phyloP scores from a whole-genome alignment of 2,888 invertebrate genomes.

The Metopia argyrocephala region DNA sequence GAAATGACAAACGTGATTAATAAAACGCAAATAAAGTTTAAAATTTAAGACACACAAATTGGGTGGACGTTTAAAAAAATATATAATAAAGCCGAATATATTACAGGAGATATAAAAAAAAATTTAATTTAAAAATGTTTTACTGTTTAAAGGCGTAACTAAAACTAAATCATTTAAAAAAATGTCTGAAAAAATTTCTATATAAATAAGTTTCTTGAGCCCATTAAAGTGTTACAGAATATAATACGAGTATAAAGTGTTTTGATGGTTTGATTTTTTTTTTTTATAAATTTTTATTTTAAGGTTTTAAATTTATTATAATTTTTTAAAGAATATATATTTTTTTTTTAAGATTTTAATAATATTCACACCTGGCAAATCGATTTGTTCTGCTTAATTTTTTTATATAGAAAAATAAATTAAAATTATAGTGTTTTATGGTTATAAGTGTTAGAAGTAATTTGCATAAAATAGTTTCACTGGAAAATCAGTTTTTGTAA shows the following conservation, averaged over 20 bases:
- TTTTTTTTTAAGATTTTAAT: no score
- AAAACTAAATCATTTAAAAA: conserved; percentile 38
- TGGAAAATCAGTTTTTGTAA: conserved; percentile 14
- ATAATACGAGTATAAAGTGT: background rate
- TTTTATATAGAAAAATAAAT: no score
- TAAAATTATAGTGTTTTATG: background rate
- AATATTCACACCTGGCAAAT: conserved; percentile 54
- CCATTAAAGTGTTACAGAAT: conserved; percentile 50
- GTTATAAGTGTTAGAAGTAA: background rate
- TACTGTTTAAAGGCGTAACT: conserved; percentile 44
- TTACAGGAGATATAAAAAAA: background rate
- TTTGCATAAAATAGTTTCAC: conserved; percentile 38
- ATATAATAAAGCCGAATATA: conserved; percentile 1
- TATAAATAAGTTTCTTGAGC: background rate
- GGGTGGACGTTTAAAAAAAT: conserved; percentile 34
- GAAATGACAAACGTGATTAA: conserved; percentile 48
- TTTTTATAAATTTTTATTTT: no score
- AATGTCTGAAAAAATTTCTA: background rate
- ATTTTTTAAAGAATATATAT: no score
- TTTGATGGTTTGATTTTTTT: conserved; percentile 6
- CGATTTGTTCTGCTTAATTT: conserved; percentile 51
- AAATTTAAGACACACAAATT: conserved; percentile 1
- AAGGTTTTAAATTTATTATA: conserved; percentile 10
- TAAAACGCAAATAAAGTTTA: background rate
- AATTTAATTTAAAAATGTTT: background rate